Percentiles rank a stretch among this genome's conserved stretches.
phyloP scores from a whole-genome alignment of 2,888 invertebrate species.

The Eristalinus sepulchralis region DNA sequence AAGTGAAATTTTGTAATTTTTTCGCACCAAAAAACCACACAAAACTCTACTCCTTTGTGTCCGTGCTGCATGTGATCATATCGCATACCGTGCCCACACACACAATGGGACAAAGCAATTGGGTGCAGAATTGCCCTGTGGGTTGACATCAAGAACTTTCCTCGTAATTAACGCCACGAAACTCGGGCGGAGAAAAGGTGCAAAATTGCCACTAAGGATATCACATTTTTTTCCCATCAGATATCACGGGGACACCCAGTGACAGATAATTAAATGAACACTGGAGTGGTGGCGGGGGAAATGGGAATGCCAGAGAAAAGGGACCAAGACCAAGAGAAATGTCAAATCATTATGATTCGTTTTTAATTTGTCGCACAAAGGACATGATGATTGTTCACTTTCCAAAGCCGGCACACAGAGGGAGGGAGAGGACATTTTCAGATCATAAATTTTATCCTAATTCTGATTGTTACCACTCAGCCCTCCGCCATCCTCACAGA shows the following conservation, averaged over 20 bases:
- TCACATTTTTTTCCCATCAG: constrained; percentile 20
- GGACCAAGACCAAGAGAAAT: constrained; percentile 4
- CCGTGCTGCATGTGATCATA: constrained; percentile 27
- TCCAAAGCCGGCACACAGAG: not conserved
- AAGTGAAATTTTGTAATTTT: not conserved
- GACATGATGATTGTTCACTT: constrained; percentile 59
- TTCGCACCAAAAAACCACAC: constrained; percentile 33
- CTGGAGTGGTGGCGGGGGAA: not conserved
- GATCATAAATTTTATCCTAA: constrained; percentile 65
- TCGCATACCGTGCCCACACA: not conserved
- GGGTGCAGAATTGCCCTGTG: constrained; percentile 3
- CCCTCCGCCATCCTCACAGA: not conserved
- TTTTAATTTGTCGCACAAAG: constrained; percentile 61
- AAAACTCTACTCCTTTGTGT: not conserved
- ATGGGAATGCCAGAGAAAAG: not conserved
- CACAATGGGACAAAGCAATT: constrained; percentile 1
- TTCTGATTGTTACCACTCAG: constrained; percentile 48
- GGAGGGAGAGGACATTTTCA: constrained; percentile 12
- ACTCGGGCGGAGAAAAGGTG: constrained; percentile 21
- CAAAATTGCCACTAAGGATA: constrained; percentile 46
- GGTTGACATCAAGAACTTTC: not conserved
- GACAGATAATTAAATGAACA: constrained; percentile 31
- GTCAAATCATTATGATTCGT: constrained; percentile 65
- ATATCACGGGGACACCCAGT: constrained; percentile 10
- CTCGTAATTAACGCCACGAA: constrained; percentile 48